Percentiles rank a stretch among this genome's conserved stretches.
Evolutionary conservation across 2,797 vertebrate genomes (phyloP).

Genomic region (Hylomyscus alleni): DNA sequence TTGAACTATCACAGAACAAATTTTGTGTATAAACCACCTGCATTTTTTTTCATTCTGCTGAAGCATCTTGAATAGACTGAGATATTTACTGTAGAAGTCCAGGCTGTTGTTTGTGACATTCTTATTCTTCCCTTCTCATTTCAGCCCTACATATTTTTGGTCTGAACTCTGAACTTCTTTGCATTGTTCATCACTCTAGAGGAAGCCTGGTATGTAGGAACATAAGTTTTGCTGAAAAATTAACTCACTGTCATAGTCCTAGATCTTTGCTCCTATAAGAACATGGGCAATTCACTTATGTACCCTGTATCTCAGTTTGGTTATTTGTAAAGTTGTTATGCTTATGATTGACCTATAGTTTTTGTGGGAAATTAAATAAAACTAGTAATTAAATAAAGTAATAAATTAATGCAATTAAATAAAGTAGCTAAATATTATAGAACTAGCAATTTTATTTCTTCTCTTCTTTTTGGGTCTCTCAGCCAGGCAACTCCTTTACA

Average conservation of each 20-base stretch:
- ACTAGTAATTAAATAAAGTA: background rate
- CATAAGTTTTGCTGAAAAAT: background rate
- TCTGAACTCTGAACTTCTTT: constrained; percentile 43
- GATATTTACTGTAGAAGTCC: background rate
- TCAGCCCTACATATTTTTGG: background rate
- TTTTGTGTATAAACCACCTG: background rate
- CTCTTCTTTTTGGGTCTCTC: background rate
- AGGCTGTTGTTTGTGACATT: background rate
- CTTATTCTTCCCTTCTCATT: background rate
- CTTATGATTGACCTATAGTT: background rate
- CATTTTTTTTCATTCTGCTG: background rate
- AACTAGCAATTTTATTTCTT: constrained; percentile 11
- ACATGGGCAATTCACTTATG: background rate
- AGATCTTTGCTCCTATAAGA: background rate
- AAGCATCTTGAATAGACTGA: background rate
- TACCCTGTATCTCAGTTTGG: background rate
- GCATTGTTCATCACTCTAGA: background rate
- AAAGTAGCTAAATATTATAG: background rate
- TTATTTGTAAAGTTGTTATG: background rate
- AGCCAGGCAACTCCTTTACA: background rate
- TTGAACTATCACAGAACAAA: background rate
- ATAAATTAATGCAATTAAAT: constrained; percentile 5
- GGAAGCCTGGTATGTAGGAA: background rate
- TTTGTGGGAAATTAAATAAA: constrained; percentile 28
- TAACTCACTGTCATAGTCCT: constrained; percentile 15